Evolutionary conservation across 2,888 invertebrate genomes (phyloP), one percentile per base, ranked within the genome.

Genomic region (Oligia fasciuncula): DNA sequence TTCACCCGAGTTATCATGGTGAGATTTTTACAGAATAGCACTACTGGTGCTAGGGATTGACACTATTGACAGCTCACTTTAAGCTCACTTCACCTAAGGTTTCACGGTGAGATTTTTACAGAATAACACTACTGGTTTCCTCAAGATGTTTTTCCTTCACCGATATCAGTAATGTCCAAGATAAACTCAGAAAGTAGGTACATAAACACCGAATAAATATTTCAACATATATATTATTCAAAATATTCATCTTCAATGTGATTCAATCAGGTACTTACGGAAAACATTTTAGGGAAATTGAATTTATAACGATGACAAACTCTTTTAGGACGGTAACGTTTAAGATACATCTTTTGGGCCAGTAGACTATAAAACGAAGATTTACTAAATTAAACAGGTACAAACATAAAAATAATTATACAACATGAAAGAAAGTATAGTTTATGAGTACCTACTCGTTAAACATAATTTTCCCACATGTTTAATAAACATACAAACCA

Each of bases 401-500:
- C 9, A 49, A n/a, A 60, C 1, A 65, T 29, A 40, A 51, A 77
- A 49, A 66, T n/a, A 35, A 79, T 29, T 23, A 14, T 14, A 29
- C 6, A 60, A 40, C n/a, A 68, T 65, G 6, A 72, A 69, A 78
- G 65, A 29, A 62, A 73, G 66, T 29, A 73, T 17, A 73, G 51
- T 83, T 83, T 82, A 80, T 46, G 63, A 60, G 62, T 76, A 17
- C 40, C 49, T 74, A 17, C 40, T 73, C 49, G 43, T 65, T 49
- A 62, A 54, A 76, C 65, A 63, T 65, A 67, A 65, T 35, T 73
- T 76, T 69, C 43, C 76, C 76, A 51, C 66, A 46, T 73, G 66
- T 77, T 79, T 83, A 72, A 54, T 77, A 83, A 85, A 83, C 72
- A 80, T 83, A 69, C n/a, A 68, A 49, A 57, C 40, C 66, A 23